These are phyloP conservation scores for Melanotus villosus DNA, from an alignment of 2,888 invertebrate species.

Conservation along the genomic window DNA sequence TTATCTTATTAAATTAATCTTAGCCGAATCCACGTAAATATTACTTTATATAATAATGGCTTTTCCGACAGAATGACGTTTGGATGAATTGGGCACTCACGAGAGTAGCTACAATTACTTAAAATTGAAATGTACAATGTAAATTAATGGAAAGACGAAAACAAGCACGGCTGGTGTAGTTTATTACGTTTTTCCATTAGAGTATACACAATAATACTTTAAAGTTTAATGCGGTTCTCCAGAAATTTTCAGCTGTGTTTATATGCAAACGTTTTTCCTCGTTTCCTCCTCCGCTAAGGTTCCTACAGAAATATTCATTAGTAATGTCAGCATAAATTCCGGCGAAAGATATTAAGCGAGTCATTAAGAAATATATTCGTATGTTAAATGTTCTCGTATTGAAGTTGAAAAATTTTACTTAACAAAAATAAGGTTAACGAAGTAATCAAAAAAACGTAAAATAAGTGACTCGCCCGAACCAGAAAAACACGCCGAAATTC, in stretches of 20 bases:
- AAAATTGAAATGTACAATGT: neutral
- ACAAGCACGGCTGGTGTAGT: neutral
- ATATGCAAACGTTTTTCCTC: neutral
- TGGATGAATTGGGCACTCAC: too few species aligned
- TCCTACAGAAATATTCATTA: neutral
- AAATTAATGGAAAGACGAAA: neutral
- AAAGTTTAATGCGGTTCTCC: neutral
- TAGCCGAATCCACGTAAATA: too few species aligned
- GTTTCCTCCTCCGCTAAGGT: neutral
- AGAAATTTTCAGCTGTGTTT: slow-evolving; percentile 4
- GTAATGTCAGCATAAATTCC: neutral
- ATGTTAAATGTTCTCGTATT: too few species aligned
- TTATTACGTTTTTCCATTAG: slow-evolving; percentile 25
- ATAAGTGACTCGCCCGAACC: too few species aligned
- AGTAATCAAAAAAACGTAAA: too few species aligned
- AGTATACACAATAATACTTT: slow-evolving; percentile 9
- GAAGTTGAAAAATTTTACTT: too few species aligned
- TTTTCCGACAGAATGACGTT: too few species aligned
- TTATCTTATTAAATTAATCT: too few species aligned
- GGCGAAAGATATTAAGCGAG: neutral
- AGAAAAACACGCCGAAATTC: too few species aligned
- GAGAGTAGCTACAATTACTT: neutral
- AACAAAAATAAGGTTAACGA: too few species aligned
- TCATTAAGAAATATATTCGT: neutral
- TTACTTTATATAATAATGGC: too few species aligned